phyloP scores from a whole-genome alignment of 2,888 invertebrate genomes.

The Oxytorus armatus region DNA sequence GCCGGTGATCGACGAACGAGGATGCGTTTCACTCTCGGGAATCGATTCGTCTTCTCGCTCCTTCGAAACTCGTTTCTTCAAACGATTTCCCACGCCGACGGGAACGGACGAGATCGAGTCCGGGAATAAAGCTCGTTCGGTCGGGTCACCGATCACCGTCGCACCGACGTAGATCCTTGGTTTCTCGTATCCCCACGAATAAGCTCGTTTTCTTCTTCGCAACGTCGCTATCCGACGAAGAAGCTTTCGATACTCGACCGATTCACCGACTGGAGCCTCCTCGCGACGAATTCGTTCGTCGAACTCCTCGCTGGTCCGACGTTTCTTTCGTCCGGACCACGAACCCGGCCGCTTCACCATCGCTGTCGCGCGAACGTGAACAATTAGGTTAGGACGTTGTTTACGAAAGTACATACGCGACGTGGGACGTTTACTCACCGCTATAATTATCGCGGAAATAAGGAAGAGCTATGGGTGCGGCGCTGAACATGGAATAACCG shows the following conservation, averaged over 20 bases:
- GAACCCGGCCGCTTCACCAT: no score
- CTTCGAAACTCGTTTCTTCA: slow-evolving; percentile 77
- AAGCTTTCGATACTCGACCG: slow-evolving; percentile 63
- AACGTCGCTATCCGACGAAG: slow-evolving; percentile 62
- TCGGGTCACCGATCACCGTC: slow-evolving; percentile 31
- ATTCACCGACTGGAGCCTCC: slow-evolving; percentile 34
- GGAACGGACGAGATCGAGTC: slow-evolving; percentile 45
- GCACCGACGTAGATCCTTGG: slow-evolving; percentile 71
- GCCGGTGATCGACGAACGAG: not conserved
- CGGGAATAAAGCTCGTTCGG: not conserved
- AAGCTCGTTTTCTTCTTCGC: slow-evolving; percentile 72
- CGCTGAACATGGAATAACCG: slow-evolving; percentile 2
- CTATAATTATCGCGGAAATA: slow-evolving; percentile 16
- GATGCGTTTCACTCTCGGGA: not conserved
- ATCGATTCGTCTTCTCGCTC: slow-evolving; percentile 58
- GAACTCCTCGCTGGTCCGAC: not conserved
- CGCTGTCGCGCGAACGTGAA: no score
- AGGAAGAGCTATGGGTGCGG: not conserved
- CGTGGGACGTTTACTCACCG: slow-evolving; percentile 16
- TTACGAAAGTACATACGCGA: no score
- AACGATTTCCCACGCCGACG: slow-evolving; percentile 71
- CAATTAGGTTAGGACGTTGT: no score
- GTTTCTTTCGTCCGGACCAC: not conserved
- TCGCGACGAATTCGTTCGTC: not conserved
- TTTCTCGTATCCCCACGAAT: slow-evolving; percentile 71